Base-by-base conservation (phyloP, 2,888 invertebrate genomes). In the Erebia ligea region DNA sequence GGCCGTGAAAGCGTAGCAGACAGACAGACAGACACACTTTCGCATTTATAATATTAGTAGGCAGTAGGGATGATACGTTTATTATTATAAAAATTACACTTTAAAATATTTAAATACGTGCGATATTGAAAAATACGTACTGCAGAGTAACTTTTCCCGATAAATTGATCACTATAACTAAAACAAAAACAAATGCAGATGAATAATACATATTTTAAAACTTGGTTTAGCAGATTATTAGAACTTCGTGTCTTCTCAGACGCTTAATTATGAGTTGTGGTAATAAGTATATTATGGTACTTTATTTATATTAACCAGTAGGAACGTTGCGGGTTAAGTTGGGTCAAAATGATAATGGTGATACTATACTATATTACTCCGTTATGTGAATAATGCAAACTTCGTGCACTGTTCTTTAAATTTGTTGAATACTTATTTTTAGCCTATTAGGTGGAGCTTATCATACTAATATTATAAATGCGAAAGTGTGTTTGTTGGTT, bases 331-430 rank as follows among this genome's bases (percentile, higher is more conserved):
- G 42, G 61, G 42, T 42, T 61, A 19, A 48, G 25, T 50, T 25
- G 52, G 63, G 63, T 63, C 63, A 63, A 50, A 21, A 17, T 25
- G 50, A 63, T 63, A 63, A 50, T 25, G 9, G n/a, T n/a, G 9
- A 6, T 17, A 9, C 11, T 13, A 13, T 45, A 45, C 11, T 13
- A 42, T 42, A 42, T 10, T 42, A 42, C 42, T 42, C n/a, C 34
- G 9, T n/a, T 58, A 25, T n/a, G n/a, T 42, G 42, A 42, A 45
- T 3, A 34, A 34, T 34, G 34, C 6, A 34, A 0, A 34, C 34
- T 34, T 34, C 6, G 6, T 34, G 34, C 34, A 34, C 34, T 34
- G 34, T 34, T 34, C 34, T 34, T 34, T 34, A 34, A 34, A 2
- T 25, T 25, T 0, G 34, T 34, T 34, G 34, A 34, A 34, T 34